These are phyloP conservation scores for Xenopus petersii DNA, from an alignment of 2,797 vertebrate species.

Conservation along the genomic window DNA sequence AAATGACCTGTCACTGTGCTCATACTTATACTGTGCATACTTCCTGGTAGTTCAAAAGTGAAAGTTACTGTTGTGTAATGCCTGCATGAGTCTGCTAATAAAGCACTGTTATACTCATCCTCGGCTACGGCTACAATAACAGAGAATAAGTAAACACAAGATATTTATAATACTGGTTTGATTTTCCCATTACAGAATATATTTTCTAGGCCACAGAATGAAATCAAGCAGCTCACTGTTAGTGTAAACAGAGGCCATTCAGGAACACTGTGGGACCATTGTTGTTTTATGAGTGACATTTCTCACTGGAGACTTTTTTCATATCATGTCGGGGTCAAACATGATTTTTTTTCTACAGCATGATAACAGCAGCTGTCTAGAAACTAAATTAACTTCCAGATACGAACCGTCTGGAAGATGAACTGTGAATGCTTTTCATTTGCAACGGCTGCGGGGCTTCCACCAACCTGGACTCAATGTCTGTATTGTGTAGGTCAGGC, in stretches of 20 bases:
- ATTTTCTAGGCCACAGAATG: background rate
- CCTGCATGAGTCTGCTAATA: too few species aligned
- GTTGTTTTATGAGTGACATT: background rate
- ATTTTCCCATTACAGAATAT: background rate
- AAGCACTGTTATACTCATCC: too few species aligned
- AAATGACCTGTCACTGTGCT: too few species aligned
- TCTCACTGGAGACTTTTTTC: background rate
- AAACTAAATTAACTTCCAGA: conserved; percentile 27
- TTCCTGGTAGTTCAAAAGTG: too few species aligned
- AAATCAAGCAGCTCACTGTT: background rate
- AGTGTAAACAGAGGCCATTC: background rate
- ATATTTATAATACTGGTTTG: too few species aligned
- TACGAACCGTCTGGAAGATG: background rate
- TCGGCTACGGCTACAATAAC: too few species aligned
- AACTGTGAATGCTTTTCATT: background rate
- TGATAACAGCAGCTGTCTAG: conserved; percentile 1
- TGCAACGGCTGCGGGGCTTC: conserved; percentile 1
- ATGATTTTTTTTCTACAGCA: background rate
- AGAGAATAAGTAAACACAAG: too few species aligned
- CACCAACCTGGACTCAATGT: conserved; percentile 20
- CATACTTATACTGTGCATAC: too few species aligned
- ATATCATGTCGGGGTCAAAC: accelerated
- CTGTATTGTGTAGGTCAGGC: conserved; percentile 20
- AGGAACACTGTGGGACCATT: conserved; percentile 5
- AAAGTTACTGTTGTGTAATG: too few species aligned